Evolutionary conservation across 2,888 invertebrate species (phyloP).

Genomic region (Eristalis arbustorum): DNA sequence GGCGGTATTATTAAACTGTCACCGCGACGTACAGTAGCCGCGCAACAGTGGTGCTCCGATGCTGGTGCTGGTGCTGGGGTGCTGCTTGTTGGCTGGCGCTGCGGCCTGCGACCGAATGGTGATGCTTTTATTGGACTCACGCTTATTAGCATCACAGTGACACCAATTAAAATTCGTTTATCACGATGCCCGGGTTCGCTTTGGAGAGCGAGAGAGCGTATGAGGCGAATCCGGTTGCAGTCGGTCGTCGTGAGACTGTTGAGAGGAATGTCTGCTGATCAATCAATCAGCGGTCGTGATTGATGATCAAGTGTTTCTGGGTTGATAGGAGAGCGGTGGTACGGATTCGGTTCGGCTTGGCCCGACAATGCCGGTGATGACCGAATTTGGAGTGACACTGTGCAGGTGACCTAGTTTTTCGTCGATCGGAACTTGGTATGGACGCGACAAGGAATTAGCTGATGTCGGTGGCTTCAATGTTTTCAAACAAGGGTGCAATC

Average conservation of each 20-base stretch:
- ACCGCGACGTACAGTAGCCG: constrained; percentile 33
- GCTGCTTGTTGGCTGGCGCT: constrained; percentile 17
- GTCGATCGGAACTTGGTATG: background rate
- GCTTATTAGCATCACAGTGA: constrained; percentile 68
- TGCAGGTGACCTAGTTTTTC: constrained; percentile 4
- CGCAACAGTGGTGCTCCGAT: background rate
- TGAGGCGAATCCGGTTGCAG: constrained; percentile 2
- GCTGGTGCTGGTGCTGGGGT: constrained; percentile 40
- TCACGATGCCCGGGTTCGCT: constrained; percentile 43
- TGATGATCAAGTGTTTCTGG: constrained; percentile 1
- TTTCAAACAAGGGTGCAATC: too few species aligned
- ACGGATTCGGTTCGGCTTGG: background rate
- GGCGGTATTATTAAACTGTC: constrained; percentile 63
- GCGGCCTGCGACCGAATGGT: constrained; percentile 50
- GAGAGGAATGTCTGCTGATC: constrained; percentile 24
- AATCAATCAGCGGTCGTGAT: constrained; percentile 38
- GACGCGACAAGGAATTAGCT: too few species aligned
- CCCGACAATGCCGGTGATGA: background rate
- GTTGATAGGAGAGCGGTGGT: constrained; percentile 14
- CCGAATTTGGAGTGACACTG: background rate
- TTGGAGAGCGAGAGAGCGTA: background rate
- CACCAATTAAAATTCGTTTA: constrained; percentile 69
- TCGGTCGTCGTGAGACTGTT: constrained; percentile 37
- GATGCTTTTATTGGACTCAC: constrained; percentile 65
- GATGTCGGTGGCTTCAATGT: too few species aligned